These are phyloP conservation scores for Latheticus oryzae DNA, from an alignment of 2,888 invertebrate genomes.

Conservation along the genomic window DNA sequence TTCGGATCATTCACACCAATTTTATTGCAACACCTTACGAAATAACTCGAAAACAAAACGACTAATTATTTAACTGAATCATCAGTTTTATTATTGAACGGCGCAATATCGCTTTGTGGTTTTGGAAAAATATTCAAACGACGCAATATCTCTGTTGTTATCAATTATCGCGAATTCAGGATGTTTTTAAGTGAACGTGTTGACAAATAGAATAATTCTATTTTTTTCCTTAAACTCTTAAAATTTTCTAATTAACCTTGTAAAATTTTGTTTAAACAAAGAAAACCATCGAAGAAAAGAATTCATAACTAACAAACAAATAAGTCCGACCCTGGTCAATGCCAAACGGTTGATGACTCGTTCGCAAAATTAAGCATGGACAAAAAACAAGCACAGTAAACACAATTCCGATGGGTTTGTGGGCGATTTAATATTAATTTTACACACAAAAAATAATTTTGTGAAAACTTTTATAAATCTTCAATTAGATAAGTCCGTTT, in stretches of 20 bases:
- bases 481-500: conserved; percentile 32
- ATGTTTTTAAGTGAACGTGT: too few species aligned
- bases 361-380: conserved; percentile 59
- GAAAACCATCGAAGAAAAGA: conserved; percentile 46
- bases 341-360: conserved; percentile 67
- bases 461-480: background rate
- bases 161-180: conserved; percentile 9
- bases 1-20: conserved; percentile 13
- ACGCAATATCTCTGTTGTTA: conserved; percentile 3
- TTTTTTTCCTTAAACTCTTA: too few species aligned
- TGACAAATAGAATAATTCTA: too few species aligned
- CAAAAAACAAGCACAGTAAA: conserved; percentile 42
- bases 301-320: conserved; percentile 47
- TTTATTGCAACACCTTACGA: conserved; percentile 17
- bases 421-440: conserved; percentile 38
- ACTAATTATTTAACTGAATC: conserved; percentile 11
- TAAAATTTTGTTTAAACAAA: conserved; percentile 41
- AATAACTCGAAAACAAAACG: conserved; percentile 13
- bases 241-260: conserved; percentile 29
- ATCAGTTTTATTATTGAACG: conserved; percentile 9
- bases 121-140: conserved; percentile 9
- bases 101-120: too few species aligned
- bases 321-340: conserved; percentile 62
- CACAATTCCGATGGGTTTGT: conserved; percentile 21
- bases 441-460: conserved; percentile 25